These are phyloP conservation scores for Apogon talboti DNA, from an alignment of 2,797 vertebrate genomes.

Conservation along the genomic window DNA sequence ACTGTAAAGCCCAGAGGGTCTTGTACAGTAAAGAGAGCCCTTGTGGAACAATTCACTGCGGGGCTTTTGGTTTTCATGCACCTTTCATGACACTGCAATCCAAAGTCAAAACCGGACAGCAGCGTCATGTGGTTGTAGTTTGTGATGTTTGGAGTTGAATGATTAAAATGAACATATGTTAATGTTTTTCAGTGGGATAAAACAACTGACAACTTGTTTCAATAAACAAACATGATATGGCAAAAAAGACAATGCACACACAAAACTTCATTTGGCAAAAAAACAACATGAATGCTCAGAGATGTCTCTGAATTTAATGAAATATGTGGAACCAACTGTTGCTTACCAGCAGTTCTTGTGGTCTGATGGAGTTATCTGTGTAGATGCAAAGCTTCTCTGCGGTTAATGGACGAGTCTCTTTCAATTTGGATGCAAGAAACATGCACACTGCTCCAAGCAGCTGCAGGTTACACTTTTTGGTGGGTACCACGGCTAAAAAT, in stretches of 20 bases:
- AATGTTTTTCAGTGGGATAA: not conserved
- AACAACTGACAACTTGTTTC: constrained; percentile 13
- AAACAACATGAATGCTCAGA: constrained; percentile 19
- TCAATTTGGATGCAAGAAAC: constrained; percentile 99
- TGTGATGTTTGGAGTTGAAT: not conserved
- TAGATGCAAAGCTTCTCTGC: constrained; percentile 99
- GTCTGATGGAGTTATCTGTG: constrained; percentile 97
- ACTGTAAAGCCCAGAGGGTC: constrained; percentile 61
- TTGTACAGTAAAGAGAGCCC: constrained; percentile 63
- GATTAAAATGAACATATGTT: not conserved
- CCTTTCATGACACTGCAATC: constrained; percentile 38
- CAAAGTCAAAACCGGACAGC: constrained; percentile 13
- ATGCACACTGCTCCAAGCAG: constrained; percentile 97
- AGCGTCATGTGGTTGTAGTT: not conserved
- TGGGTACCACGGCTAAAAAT: constrained; percentile 94
- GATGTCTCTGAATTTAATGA: constrained; percentile 18
- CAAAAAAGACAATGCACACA: not conserved
- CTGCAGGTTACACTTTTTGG: constrained; percentile 95
- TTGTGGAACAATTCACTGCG: constrained; percentile 51
- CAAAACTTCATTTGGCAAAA: not conserved
- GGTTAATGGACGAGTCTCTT: constrained; percentile 97
- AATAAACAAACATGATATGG: not conserved
- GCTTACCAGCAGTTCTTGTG: constrained; percentile 95
- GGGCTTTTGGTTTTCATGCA: constrained; percentile 40
- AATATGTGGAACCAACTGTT: constrained; percentile 45